Conservation (phyloP, 2,113 vertebrate species). For the Alces alces region DNA sequence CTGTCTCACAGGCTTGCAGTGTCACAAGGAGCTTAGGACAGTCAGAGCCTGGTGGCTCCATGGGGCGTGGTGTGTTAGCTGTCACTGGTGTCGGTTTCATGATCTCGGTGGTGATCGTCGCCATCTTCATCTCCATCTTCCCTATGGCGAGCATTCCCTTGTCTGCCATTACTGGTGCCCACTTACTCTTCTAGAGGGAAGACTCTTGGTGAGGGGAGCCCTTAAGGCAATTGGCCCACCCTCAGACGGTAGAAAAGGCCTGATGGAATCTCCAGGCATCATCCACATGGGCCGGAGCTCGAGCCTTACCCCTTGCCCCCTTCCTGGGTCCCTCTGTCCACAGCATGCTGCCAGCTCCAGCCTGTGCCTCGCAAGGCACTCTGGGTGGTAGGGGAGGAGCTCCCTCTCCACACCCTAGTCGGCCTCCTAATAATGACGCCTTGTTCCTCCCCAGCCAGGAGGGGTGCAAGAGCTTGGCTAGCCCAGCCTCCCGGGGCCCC, state of each 20-base stretch:
- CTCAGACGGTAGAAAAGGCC: background rate
- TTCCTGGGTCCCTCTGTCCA: background rate
- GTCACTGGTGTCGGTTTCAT: rapidly evolving
- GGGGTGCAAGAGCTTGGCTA: background rate
- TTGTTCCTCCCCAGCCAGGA: background rate
- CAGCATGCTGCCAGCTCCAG: background rate
- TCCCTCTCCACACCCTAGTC: too few relatives aligned
- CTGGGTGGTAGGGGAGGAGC: background rate
- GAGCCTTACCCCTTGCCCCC: background rate
- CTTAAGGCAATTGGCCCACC: background rate
- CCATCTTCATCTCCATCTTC: background rate
- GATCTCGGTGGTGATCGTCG: background rate
- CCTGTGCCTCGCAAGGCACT: background rate
- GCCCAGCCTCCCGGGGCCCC: background rate
- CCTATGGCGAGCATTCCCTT: rapidly evolving
- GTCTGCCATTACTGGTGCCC: background rate
- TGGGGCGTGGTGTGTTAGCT: background rate
- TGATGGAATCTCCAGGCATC: background rate
- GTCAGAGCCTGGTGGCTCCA: background rate
- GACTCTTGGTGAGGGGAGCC: background rate
- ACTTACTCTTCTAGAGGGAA: background rate
- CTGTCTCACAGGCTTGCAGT: background rate
- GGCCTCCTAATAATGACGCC: background rate
- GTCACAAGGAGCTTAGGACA: background rate
- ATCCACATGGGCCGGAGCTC: rapidly evolving